Evolutionary conservation across 2,113 vertebrate genomes (phyloP).

Genomic region (Mungos mungo): DNA sequence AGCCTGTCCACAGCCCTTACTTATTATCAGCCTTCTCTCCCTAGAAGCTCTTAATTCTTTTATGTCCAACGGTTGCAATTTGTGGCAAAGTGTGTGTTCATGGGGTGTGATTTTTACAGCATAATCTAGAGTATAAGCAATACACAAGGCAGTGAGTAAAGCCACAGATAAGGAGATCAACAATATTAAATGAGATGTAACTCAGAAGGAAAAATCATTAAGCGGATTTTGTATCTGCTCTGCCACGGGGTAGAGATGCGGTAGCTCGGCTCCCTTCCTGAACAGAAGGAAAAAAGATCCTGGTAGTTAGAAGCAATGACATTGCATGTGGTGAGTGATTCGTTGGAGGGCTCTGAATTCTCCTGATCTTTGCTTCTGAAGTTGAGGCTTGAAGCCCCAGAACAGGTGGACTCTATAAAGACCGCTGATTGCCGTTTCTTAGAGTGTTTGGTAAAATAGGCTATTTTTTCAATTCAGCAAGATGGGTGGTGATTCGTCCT

Average conservation of each 20-base stretch:
- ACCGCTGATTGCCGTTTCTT: conserved; percentile 56
- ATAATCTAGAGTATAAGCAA: neutral
- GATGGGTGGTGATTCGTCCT: conserved; percentile 28
- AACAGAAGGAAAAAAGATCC: conserved; percentile 17
- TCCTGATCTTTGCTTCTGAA: conserved; percentile 51
- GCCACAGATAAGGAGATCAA: neutral
- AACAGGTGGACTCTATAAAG: conserved; percentile 64
- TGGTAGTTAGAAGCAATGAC: neutral
- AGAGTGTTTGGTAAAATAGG: conserved; percentile 60
- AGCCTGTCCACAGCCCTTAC: neutral
- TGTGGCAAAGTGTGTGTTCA: neutral
- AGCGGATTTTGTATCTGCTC: neutral
- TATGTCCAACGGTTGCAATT: neutral
- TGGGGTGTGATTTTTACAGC: neutral
- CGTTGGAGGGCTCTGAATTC: conserved; percentile 55
- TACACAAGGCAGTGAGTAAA: conserved; percentile 23
- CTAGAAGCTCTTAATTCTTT: conserved; percentile 33
- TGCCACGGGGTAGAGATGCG: neutral
- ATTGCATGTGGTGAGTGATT: conserved; percentile 17
- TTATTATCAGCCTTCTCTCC: neutral
- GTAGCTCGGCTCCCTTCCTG: neutral
- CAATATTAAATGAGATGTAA: neutral
- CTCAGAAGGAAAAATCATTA: neutral
- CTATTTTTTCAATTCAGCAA: conserved; percentile 69
- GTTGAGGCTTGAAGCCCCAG: conserved; percentile 16